A percentile compares a stretch with the other conserved stretches of the same genome.
These are phyloP conservation scores for Lymantria dispar DNA, from an alignment of 2,888 invertebrate species.

Conservation along the genomic window DNA sequence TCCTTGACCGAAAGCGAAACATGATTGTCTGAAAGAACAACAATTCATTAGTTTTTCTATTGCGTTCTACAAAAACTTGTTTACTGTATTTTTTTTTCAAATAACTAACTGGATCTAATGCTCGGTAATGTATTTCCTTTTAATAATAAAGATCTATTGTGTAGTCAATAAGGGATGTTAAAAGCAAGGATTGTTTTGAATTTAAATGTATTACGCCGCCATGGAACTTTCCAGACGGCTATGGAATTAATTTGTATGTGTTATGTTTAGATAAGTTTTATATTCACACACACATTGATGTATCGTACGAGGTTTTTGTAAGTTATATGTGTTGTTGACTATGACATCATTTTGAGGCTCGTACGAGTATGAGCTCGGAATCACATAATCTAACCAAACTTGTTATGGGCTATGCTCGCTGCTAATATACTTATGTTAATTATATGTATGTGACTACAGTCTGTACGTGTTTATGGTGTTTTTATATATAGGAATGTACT, in stretches of 20 bases:
- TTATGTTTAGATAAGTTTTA: conserved; percentile 32
- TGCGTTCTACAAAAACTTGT: conserved; percentile 40
- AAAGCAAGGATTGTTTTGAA: conserved; percentile 42
- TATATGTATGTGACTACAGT: conserved; percentile 2
- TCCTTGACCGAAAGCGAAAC: conserved; percentile 55
- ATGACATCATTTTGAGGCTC: conserved; percentile 51
- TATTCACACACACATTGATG: conserved; percentile 25
- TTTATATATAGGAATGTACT: too few relatives aligned
- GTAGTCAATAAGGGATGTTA: conserved; percentile 40
- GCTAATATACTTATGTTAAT: conserved; percentile 30
- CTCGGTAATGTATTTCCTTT: conserved; percentile 41
- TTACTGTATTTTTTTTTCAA: conserved; percentile 24
- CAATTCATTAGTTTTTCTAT: conserved; percentile 21
- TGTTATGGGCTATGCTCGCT: conserved; percentile 38
- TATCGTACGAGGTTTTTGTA: conserved; percentile 29
- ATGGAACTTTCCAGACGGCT: conserved; percentile 53
- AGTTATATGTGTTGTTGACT: conserved; percentile 38
- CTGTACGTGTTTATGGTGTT: background rate
- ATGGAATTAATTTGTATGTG: conserved; percentile 37
- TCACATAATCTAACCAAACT: conserved; percentile 49
- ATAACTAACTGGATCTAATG: conserved; percentile 45
- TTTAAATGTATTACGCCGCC: conserved; percentile 35
- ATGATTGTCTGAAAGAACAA: conserved; percentile 34
- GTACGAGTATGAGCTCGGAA: conserved; percentile 27
- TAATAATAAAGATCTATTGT: conserved; percentile 38